Conservation (phyloP, 2,113 vertebrate genomes). For the Anolis carolinensis region DNA sequence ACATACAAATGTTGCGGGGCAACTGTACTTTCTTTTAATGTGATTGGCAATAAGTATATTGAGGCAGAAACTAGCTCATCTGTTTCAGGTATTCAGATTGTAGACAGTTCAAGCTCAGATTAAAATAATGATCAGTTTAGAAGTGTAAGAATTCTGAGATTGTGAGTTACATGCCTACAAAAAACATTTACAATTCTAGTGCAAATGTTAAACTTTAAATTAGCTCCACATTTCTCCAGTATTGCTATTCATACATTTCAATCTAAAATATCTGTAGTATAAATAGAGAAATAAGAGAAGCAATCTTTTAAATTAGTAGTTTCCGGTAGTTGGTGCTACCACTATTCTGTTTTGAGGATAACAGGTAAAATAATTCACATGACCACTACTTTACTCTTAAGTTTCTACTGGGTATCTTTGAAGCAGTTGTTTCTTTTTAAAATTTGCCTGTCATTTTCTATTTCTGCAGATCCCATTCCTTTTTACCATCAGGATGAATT, state of each 20-base stretch:
- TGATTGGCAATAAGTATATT: not conserved
- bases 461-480: conserved; percentile 3
- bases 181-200: not conserved
- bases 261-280: not conserved
- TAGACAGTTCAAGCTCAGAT: not conserved
- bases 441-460: conserved; percentile 12
- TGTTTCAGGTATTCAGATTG: not conserved
- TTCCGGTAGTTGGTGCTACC: not conserved
- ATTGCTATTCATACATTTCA: not conserved
- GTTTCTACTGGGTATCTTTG: conserved; percentile 17
- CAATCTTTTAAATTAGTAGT: too few species aligned
- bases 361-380: conserved; percentile 43
- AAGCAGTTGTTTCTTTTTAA: not conserved
- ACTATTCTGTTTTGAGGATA: not conserved
- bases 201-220: not conserved
- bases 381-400: conserved; percentile 30
- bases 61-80: not conserved
- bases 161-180: not conserved
- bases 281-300: not conserved
- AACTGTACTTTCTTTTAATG: not conserved
- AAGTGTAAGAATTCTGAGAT: not conserved
- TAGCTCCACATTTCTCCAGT: not conserved
- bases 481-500: conserved; percentile 18
- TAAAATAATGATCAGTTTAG: not conserved
- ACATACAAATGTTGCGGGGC: not conserved